phyloP scores from a whole-genome alignment of 2,888 invertebrate species.

The Ormyrus rosae region DNA sequence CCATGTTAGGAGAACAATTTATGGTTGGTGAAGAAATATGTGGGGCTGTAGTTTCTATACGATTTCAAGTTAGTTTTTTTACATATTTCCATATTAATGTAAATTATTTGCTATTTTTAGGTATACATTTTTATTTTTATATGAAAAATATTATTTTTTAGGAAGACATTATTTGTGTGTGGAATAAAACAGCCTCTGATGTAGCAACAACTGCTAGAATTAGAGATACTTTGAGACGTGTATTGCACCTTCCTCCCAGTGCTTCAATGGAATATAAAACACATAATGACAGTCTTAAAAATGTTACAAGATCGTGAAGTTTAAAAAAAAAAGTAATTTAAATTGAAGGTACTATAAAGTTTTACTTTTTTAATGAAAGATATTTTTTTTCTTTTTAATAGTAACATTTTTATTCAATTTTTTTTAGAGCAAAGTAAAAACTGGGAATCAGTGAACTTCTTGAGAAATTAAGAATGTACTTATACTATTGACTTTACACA shows the following conservation, averaged over 20 bases:
- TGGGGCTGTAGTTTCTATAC: slow-evolving; percentile 96
- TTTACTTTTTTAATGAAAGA: not conserved
- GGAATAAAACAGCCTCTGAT: slow-evolving; percentile 97
- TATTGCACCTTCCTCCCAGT: slow-evolving; percentile 94
- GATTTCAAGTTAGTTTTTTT: slow-evolving; percentile 84
- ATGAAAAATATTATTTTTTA: slow-evolving; percentile 69
- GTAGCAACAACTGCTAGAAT: slow-evolving; percentile 92
- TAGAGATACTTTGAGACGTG: slow-evolving; percentile 94
- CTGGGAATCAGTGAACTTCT: slow-evolving; percentile 40
- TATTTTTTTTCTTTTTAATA: not conserved
- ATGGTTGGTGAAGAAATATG: slow-evolving; percentile 99
- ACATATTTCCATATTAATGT: not conserved
- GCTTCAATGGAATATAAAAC: slow-evolving; percentile 97
- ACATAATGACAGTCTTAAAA: slow-evolving; percentile 87
- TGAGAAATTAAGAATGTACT: slow-evolving; percentile 45
- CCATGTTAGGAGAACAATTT: slow-evolving; percentile 99
- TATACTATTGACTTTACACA: slow-evolving; percentile 48
- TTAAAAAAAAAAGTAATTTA: slow-evolving; percentile 44
- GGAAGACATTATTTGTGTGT: slow-evolving; percentile 97
- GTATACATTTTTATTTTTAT: not conserved
- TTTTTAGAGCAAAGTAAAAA: slow-evolving; percentile 38
- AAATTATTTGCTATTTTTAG: too few relatives aligned
- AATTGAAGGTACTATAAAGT: slow-evolving; percentile 21
- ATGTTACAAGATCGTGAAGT: slow-evolving; percentile 64
- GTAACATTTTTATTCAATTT: slow-evolving; percentile 1